Base-by-base conservation (phyloP, 2,113 vertebrate genomes). In the Neoarius graeffei region DNA sequence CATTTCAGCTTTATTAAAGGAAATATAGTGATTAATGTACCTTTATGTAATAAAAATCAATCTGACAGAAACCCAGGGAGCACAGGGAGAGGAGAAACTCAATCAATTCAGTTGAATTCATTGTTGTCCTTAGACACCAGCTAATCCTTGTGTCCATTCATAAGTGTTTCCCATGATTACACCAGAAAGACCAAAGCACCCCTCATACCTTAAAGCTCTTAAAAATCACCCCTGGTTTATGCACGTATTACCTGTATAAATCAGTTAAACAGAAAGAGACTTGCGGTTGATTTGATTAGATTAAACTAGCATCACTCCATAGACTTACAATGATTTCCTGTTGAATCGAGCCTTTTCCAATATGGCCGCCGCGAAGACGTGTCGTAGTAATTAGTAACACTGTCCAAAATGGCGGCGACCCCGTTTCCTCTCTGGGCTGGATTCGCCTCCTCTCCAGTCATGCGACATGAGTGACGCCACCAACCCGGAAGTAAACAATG, bases 401-500 rank as follows among this genome's bases (percentile, higher is more conserved):
- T 82, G 30, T 62, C 80, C 80, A 82, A 82, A 48, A 82, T 82
- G 80, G 80, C 80, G 80, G 80, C 57, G 0, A 19, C 4, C 9
- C 4, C 1, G 6, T n/a, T 81, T 81, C 27, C 7, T 60, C 15
- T 54, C 50, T 17, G 25, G 1, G 50, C 23, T 15, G 48, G 76
- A 54, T 76, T 25, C 50, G 13, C 17, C 27, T 35, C 9, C 4
- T 35, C 25, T 35, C 9, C 7, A 42, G 42, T 42, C 42, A 57
- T 7, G 69, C 27, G 69, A 76, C 35, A n/a, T 79, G 2, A 25
- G n/a, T 80, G 76, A 57, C 57, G 57, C 62, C 57, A 82, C 8
- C 54, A 82, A 82, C 80, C 57, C 30, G 89, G 89, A 90, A 90
- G 87, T 88, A 88, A 90, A 90, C 84, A 88, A 85, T 76, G 77